Conservation (phyloP, 2,113 vertebrate species). For the Alosa alosa region DNA sequence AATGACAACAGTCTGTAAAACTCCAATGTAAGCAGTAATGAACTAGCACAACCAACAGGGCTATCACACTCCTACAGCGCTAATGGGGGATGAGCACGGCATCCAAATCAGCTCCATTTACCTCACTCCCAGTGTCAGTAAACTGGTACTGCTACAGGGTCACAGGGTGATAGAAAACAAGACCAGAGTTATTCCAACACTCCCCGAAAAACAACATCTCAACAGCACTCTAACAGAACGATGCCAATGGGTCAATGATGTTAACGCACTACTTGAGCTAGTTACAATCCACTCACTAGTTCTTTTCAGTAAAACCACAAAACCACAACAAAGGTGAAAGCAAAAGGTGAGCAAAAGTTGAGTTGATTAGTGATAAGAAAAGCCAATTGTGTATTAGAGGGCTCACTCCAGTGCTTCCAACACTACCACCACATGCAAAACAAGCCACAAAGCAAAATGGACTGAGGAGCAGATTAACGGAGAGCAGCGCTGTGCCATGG, state of each 20-base stretch:
- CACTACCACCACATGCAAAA: background rate
- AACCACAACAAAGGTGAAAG: conserved; percentile 27
- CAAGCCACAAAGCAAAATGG: background rate
- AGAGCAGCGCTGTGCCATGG: conserved; percentile 17
- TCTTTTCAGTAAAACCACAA: conserved; percentile 10
- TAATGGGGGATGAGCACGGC: background rate
- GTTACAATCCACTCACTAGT: background rate
- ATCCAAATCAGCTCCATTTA: conserved; percentile 63
- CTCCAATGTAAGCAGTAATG: background rate
- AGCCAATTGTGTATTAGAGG: background rate
- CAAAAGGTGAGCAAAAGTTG: background rate
- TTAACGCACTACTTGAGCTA: conserved; percentile 22
- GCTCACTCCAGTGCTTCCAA: background rate
- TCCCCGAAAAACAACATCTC: conserved; percentile 41
- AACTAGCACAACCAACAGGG: conserved; percentile 31
- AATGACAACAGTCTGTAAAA: background rate
- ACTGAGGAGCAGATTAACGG: background rate
- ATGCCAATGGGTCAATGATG: conserved; percentile 1
- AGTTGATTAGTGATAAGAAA: background rate
- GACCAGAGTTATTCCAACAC: conserved; percentile 73
- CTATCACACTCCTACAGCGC: conserved; percentile 7
- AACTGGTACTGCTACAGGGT: conserved; percentile 97
- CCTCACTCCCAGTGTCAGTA: conserved; percentile 96
- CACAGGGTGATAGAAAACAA: conserved; percentile 78
- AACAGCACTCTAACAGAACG: background rate